Percentiles rank a stretch among this genome's conserved stretches.
phyloP scores from a whole-genome alignment of 1,140 invertebrate species.

The Meloidogyne chitwoodi region DNA sequence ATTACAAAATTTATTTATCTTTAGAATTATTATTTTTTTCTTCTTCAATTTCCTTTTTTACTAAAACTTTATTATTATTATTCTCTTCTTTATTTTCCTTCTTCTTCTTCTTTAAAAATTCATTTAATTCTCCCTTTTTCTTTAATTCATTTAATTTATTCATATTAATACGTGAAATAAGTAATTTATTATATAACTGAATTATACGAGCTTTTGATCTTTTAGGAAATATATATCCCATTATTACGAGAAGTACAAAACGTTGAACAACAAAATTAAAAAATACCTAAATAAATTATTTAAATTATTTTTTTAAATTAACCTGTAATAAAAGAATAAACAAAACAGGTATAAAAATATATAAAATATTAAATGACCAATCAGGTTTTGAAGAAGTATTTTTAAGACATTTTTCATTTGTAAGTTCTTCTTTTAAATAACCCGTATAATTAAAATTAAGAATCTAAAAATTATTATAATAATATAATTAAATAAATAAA shows the following conservation, averaged over 20 bases:
- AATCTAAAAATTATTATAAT: background rate
- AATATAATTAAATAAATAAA: background rate
- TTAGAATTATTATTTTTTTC: too few relatives aligned
- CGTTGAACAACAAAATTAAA: constrained; percentile 23
- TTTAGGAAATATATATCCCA: constrained; percentile 17
- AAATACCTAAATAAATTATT: constrained; percentile 14
- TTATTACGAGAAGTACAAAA: constrained; percentile 9
- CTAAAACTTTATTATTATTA: background rate
- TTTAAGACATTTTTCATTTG: constrained; percentile 7
- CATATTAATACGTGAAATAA: background rate
- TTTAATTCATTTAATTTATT: background rate
- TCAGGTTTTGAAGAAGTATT: background rate
- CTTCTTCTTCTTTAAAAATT: background rate
- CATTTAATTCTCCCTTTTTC: background rate
- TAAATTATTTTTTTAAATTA: background rate
- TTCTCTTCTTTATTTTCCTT: background rate
- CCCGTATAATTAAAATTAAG: constrained; percentile 17
- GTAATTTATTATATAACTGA: constrained; percentile 28
- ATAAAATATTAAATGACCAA: background rate
- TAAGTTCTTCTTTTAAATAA: constrained; percentile 4
- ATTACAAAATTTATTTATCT: too few relatives aligned
- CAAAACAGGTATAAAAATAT: constrained; percentile 1
- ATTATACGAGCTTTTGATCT: constrained; percentile 18
- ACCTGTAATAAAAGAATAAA: constrained; percentile 10
- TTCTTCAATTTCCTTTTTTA: too few relatives aligned